Base-by-base conservation (phyloP, 1,140 invertebrate species). In the Neodiprion lecontei region DNA sequence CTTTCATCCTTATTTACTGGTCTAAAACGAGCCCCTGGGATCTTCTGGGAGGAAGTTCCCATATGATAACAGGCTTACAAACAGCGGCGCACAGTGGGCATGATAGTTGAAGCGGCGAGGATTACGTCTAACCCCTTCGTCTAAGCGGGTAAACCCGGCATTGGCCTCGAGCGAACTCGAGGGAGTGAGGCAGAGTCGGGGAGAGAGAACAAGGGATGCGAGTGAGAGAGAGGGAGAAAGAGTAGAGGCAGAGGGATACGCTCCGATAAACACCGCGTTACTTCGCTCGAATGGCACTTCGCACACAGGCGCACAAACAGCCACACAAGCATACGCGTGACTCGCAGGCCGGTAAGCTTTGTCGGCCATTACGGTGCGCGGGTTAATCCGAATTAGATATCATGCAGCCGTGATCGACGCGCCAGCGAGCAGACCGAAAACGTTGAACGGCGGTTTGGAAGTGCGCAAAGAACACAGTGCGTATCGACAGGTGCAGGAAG, bases 261-360 rank as follows among this genome's bases (percentile, higher is more conserved):
- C 79, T 79, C 80, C 84, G 84, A 85, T 86, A 86, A 86, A 86
- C 84, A 85, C 83, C 77, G 77, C 79, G 79, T 85, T 84, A 85
- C 81, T 85, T 82, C 75, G 79, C 78, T 83, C 78, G 77, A 82
- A 80, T 78, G 78, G 77, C 80, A 81, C 80, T 84, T 81, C 77
- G 67, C 72, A 70, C 73, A 70, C 72, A 67, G 61, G 47, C 67
- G 67, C 61, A 73, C 74, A 69, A 49, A 77, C 77, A 73, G 70
- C 12, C 49, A 72, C 48, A 65, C 48, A 67, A 65, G 14, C 74
- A 75, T 71, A 75, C 78, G 79, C 75, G 70, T 21, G 48, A 14
- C 70, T 69, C 68, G 14, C 70, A 14, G 48, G 21, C 74, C 75
- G 73, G 76, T 78, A 79, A 80, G 79, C 80, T 80, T 75, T 77